Evolutionary conservation across 2,113 vertebrate species (phyloP).

Genomic region (Aptenodytes forsteri): DNA sequence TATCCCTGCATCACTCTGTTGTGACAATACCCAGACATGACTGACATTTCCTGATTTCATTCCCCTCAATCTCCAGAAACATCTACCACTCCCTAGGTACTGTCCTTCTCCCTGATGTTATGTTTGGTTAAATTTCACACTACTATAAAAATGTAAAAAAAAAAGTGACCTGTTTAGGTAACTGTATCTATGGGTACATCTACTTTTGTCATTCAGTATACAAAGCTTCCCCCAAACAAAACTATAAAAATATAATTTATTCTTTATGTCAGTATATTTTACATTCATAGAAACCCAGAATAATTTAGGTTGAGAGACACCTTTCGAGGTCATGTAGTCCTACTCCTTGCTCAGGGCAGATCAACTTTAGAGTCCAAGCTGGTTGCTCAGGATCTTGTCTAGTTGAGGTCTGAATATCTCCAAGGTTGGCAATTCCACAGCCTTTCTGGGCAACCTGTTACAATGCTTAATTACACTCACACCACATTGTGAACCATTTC

Average conservation of each 20-base stretch:
- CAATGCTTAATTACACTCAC: not conserved
- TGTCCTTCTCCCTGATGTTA: not conserved
- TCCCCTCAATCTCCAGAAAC: not conserved
- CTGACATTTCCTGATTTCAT: not conserved
- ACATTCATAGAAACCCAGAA: not conserved
- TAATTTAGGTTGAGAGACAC: not conserved
- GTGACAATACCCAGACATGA: rapidly evolving
- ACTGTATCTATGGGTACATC: not conserved
- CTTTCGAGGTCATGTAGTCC: not conserved
- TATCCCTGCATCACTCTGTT: not conserved
- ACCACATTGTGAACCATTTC: not conserved
- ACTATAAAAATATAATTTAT: not conserved
- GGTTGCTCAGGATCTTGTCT: not conserved
- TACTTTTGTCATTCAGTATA: not conserved
- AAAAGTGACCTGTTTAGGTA: not conserved
- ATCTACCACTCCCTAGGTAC: not conserved
- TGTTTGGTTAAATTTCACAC: not conserved
- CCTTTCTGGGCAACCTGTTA: not conserved
- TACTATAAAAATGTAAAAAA: not conserved
- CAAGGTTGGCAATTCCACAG: not conserved
- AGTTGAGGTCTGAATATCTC: not conserved
- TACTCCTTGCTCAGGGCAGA: not conserved
- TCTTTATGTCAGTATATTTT: not conserved
- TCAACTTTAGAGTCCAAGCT: not conserved
- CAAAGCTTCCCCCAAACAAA: not conserved